phyloP scores from a whole-genome alignment of 2,113 vertebrate species.

The Rhinopomastus cyanomelas region DNA sequence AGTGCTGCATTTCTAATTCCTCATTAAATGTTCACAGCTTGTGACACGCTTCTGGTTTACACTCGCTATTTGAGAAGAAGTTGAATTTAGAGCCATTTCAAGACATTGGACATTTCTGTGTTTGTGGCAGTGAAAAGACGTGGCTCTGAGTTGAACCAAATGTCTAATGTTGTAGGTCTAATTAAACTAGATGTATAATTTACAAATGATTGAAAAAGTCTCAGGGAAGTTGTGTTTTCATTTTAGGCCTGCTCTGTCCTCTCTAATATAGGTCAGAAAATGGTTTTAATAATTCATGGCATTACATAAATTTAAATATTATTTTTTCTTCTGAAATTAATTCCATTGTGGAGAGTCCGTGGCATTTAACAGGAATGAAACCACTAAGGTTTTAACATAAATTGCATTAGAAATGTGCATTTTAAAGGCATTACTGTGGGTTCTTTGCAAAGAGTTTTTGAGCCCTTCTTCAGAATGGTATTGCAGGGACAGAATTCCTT shows the following conservation, averaged over 20 bases:
- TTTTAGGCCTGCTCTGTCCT: not conserved
- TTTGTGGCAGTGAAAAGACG: not conserved
- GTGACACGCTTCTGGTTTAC: not conserved
- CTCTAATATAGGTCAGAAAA: not conserved
- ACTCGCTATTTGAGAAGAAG: not conserved
- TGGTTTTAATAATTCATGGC: not conserved
- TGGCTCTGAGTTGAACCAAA: not conserved
- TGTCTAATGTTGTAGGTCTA: not conserved
- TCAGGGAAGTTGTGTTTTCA: not conserved
- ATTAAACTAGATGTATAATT: not conserved
- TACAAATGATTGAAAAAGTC: not conserved
- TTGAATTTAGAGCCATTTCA: not conserved
- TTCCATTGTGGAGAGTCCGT: not conserved
- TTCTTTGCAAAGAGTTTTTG: not conserved
- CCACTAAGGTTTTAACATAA: not conserved
- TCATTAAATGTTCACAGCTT: not conserved
- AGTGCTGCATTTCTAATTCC: not conserved
- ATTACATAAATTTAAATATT: not conserved
- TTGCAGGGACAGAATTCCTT: not conserved
- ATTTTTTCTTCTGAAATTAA: slow-evolving; percentile 20
- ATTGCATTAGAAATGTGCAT: slow-evolving; percentile 23
- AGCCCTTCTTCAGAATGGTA: not conserved
- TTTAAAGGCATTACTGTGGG: not conserved
- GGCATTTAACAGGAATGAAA: not conserved
- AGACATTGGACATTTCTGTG: not conserved